Evolutionary conservation across 2,888 invertebrate genomes (phyloP).

Genomic region (Seira sanloemensis): DNA sequence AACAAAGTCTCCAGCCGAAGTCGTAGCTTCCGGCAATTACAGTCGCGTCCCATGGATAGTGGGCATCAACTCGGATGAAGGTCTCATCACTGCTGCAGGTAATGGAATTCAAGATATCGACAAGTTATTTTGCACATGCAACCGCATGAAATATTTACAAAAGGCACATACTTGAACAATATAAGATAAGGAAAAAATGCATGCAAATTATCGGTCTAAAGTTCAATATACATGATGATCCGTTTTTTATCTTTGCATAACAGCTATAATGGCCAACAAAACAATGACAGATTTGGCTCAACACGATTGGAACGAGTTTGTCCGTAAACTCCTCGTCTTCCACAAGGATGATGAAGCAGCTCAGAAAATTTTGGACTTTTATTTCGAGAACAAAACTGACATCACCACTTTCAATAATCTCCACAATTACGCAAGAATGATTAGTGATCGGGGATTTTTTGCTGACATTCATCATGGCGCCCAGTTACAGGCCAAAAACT

Average conservation of each 20-base stretch:
- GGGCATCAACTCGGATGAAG: slow-evolving; percentile 69
- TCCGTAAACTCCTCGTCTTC: slow-evolving; percentile 52
- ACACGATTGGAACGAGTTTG: slow-evolving; percentile 56
- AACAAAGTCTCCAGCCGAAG: slow-evolving; percentile 59
- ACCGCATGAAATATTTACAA: not conserved
- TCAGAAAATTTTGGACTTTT: slow-evolving; percentile 57
- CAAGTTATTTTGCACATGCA: not conserved
- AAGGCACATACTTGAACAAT: too few relatives aligned
- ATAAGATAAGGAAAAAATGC: too few relatives aligned
- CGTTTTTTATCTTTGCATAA: not conserved
- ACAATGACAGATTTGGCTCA: slow-evolving; percentile 59
- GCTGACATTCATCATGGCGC: slow-evolving; percentile 60
- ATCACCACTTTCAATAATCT: slow-evolving; percentile 45
- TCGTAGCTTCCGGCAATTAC: slow-evolving; percentile 56
- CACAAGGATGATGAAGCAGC: slow-evolving; percentile 33
- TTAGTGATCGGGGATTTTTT: slow-evolving; percentile 59
- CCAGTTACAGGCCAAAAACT: slow-evolving; percentile 41
- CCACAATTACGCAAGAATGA: slow-evolving; percentile 64
- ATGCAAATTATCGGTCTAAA: too few relatives aligned
- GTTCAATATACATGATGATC: not conserved
- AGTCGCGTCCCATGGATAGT: slow-evolving; percentile 65
- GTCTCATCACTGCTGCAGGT: slow-evolving; percentile 65
- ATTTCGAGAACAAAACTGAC: slow-evolving; percentile 35
- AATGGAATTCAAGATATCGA: not conserved
- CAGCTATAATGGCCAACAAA: slow-evolving; percentile 57